Evolutionary conservation across 2,888 invertebrate species (phyloP), one percentile per base, ranked within the genome.

Genomic region (Nomada ruficornis): DNA sequence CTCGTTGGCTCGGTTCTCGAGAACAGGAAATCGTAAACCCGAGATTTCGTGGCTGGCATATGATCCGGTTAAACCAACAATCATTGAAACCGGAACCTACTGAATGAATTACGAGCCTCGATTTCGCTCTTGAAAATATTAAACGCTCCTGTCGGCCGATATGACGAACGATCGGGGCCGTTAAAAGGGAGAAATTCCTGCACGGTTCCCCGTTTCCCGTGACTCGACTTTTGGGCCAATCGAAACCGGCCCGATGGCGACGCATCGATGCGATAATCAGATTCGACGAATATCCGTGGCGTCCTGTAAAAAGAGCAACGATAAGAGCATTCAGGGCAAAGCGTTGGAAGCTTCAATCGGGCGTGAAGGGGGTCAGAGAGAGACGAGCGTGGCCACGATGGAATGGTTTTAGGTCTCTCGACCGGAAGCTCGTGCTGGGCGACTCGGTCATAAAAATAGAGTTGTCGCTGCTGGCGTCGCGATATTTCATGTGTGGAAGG

Each of bases 401-500:
- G 65, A 82, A 80, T 68, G 74, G 88, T 80, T 86, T 88, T 85
- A 83, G 88, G 84, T 80, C 79, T 74, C 77, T 75, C 69, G 83
- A 80, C 44, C 84, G 87, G 87, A 88, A 88, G 86, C 84, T 74
- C 85, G 72, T 64, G 85, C 64, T 67, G 76, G 78, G 79, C 77
- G 75, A 50, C 7, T 50, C 44, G 81, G 72, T 83, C 84, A 85
- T 89, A 90, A 91, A 91, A 88, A 83, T 84, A 77, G 85, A 88
- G 86, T 89, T 88, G 89, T 88, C 87, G 86, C 86, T 84, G 84
- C 86, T 84, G 87, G 86, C 84, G 84, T 87, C 84, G 89, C 84
- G 86, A 91, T 91, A 91, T 91, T 89, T 90, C 90, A 89, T 80
- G 82, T 83, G 77, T 42, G 59, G 36, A 23, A 52, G 70, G 52